A percentile compares a stretch with the other conserved stretches of the same genome.
phyloP scores from a whole-genome alignment of 2,797 vertebrate species.

The Ispidina picta region DNA sequence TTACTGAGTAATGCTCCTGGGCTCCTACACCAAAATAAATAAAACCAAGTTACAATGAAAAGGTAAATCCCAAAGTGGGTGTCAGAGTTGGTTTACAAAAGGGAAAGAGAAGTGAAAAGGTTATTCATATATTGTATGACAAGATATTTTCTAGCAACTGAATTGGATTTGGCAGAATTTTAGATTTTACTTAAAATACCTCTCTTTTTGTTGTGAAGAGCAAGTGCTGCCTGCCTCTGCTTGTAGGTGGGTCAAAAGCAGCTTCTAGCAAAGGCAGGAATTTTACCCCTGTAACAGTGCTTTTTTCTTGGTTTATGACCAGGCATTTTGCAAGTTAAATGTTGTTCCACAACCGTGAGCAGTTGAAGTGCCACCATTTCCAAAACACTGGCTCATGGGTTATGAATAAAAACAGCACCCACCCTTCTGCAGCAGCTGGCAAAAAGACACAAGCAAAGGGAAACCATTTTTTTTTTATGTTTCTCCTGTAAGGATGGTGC shows the following conservation, averaged over 20 bases:
- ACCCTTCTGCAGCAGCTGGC: not conserved
- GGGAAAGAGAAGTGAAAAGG: constrained; percentile 28
- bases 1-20: not conserved
- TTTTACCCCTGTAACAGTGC: not conserved
- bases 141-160: constrained; percentile 8
- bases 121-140: constrained; percentile 14
- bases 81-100: constrained; percentile 39
- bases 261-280: not conserved
- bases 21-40: constrained; percentile 31
- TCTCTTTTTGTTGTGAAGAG: not conserved
- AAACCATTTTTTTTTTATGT: not conserved
- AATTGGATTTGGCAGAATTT: constrained; percentile 20
- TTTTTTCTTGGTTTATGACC: not conserved
- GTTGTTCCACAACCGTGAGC: fast-evolving
- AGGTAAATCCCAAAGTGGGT: constrained; percentile 53
- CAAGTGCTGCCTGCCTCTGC: not conserved
- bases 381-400: not conserved
- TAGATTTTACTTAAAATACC: constrained; percentile 1
- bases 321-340: not conserved
- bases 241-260: not conserved
- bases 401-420: fast-evolving
- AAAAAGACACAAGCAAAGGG: not conserved
- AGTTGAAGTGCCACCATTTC: not conserved
- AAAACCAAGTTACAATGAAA: constrained; percentile 35
- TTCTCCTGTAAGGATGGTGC: not conserved